Base-by-base conservation (phyloP, 2,113 vertebrate species). In the Hyaena hyaena region DNA sequence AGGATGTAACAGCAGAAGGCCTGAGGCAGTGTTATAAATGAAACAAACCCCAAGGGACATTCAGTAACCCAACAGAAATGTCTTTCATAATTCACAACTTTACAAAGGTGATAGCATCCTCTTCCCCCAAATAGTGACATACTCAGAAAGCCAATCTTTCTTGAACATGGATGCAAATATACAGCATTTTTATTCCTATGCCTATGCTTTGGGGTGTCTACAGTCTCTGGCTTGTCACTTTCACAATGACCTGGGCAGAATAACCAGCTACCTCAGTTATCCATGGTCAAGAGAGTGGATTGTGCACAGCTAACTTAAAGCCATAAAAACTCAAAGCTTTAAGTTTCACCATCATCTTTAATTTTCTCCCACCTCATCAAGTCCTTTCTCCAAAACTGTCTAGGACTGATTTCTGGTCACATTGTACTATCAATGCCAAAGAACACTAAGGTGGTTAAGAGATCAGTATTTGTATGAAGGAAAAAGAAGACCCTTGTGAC, bases 1-100 rank as follows among this genome's bases (percentile, higher is more conserved):
- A 99, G 99, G 99, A 99, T 99, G 99, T 98, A 98, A 98, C 98
- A 98, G 98, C 98, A 98, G 98, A 99, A 98, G 98, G 98, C 99
- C 99, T 0, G 82, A 97, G 97, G 99, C 98, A 98, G 98, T 96
- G 98, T 98, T 99, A 99, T 99, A 99, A 99, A 99, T 99, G 99
- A 99, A 99, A 99, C 98, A 98, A 98, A 99, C 98, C 99, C 99
- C 98, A 98, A 98, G 98, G 99, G 98, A 98, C 97, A 98, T 94
- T 95, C 97, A 97, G 98, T 95, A 98, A 98, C 97, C 98, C 98
- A 97, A 96, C 97, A 99, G 98, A 97, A 98, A 98, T 97, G 98
- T 98, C 99, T 99, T 99, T 98, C 98, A 98, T 98, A 98, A 99
- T 99, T 99, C 98, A 98, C 98, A 99, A 98, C 98, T 98, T 98